Base-by-base conservation (phyloP, 1,140 invertebrate species). In the Lepidostoma basale region DNA sequence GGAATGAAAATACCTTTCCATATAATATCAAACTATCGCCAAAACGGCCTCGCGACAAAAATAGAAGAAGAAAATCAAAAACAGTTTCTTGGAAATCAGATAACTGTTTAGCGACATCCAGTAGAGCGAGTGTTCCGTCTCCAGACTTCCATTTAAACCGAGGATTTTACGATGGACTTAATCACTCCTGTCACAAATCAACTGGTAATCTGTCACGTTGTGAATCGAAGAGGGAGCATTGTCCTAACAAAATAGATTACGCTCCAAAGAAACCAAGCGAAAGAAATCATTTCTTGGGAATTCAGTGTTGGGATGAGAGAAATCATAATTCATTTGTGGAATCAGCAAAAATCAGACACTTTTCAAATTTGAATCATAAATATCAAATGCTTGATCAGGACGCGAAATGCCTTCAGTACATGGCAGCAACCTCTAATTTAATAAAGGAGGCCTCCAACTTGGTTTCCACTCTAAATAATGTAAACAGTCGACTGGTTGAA, bases 11-110 rank as follows among this genome's bases (percentile, higher is more conserved):
- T 30, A 30, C 54, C 4, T 73, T 67, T 47, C 70, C 70, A 1
- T 73, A 69, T 20, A 73, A 73, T 42, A 45, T 73, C 9, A 69
- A 73, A 63, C 2, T 54, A 20, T 73, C 70, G 3, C 70, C 70
- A 1, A 69, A 54, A 39, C 66, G 39, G 36, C 26, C 58, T 23
- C 9, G 22, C 42, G 6, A 36, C 25, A 36, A 25, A 26, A 18
- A 22, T 40, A 20, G 36, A 18, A 59, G 45, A 40, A 66, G 52
- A 58, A 20, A 36, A 16, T 14, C 36, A 3, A 73, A 73, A 49
- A 28, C 70, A 4, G 70, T 73, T 10, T 56, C 70, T 9, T 73
- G 70, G 70, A 69, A 63, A 18, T 36, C 28, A 16, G 44, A 63
- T 30, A 47, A 9, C 16, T 25, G 40, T n/a, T 12, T 36, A 20